These are phyloP conservation scores for Lampris incognitus DNA, from an alignment of 2,113 vertebrate genomes.

Conservation along the genomic window DNA sequence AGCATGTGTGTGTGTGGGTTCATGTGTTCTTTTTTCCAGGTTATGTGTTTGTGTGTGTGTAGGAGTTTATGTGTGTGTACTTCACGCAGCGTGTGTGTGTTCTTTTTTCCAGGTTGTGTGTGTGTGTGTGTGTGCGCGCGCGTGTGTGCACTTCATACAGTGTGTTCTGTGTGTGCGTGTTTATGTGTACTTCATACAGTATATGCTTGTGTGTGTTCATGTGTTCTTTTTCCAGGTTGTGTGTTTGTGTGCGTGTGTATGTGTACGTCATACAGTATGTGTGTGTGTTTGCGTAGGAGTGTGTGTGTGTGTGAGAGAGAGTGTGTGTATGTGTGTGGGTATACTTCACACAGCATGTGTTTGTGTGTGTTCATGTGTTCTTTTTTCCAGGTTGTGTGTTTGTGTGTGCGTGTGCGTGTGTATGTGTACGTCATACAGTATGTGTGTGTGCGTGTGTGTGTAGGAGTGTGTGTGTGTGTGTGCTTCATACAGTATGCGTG, in stretches of 20 bases:
- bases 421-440: too few relatives aligned
- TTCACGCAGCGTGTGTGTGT: too few relatives aligned
- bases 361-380: conserved; percentile 50
- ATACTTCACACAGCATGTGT: neutral
- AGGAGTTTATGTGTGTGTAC: neutral
- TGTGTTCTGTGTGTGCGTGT: neutral
- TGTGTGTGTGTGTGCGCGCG: neutral
- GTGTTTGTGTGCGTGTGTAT: neutral
- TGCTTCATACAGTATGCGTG: neutral
- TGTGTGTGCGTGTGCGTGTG: neutral
- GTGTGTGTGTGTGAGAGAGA: too few relatives aligned
- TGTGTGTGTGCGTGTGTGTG: neutral
- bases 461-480: too few relatives aligned
- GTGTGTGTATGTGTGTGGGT: too few relatives aligned
- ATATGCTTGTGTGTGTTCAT: neutral
- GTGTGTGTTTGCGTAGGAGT: conserved; percentile 69
- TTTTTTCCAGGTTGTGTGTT: neutral
- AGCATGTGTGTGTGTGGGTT: neutral
- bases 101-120: neutral
- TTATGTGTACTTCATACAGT: neutral
- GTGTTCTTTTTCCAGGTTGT: neutral
- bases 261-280: conserved; percentile 53
- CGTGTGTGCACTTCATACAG: conserved; percentile 21
- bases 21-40: neutral
- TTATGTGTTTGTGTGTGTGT: neutral